phyloP scores from a whole-genome alignment of 2,888 invertebrate genomes.

The Hypsopygia costalis region DNA sequence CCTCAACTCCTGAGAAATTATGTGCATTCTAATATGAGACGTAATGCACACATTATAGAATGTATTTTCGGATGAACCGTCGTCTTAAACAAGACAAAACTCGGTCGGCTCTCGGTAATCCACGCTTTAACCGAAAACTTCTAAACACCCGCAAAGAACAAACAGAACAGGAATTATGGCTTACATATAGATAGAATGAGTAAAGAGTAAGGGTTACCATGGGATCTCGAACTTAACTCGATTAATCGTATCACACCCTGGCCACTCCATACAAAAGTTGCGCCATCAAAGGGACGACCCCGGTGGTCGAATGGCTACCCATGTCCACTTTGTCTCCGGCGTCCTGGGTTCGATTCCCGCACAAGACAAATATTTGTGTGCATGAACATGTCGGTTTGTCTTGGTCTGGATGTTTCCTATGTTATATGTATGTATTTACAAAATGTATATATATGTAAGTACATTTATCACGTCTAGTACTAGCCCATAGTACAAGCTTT shows the following conservation, averaged over 20 bases:
- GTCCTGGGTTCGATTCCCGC: neutral
- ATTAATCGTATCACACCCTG: too few species aligned
- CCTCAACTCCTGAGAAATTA: neutral
- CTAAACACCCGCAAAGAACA: conserved; percentile 7
- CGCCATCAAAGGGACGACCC: too few species aligned
- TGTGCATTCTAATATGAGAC: neutral
- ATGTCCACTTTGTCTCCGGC: neutral
- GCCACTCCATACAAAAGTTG: too few species aligned
- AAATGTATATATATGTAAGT: too few species aligned
- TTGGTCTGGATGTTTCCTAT: too few species aligned
- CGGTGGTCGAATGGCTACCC: neutral
- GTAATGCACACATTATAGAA: neutral
- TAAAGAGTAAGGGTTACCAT: neutral
- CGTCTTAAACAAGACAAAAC: neutral
- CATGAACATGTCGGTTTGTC: too few species aligned
- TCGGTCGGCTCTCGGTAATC: neutral
- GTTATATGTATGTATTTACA: too few species aligned
- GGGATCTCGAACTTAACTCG: neutral
- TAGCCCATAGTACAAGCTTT: too few species aligned
- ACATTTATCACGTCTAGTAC: too few species aligned
- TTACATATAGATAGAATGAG: conserved; percentile 3
- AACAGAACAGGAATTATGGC: conserved; percentile 8
- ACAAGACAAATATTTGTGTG: too few species aligned
- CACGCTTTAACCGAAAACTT: conserved; percentile 3
- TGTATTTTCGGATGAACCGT: conserved; percentile 2